Conservation (phyloP, 1,140 invertebrate genomes). For the Camponotus pennsylvanicus region DNA sequence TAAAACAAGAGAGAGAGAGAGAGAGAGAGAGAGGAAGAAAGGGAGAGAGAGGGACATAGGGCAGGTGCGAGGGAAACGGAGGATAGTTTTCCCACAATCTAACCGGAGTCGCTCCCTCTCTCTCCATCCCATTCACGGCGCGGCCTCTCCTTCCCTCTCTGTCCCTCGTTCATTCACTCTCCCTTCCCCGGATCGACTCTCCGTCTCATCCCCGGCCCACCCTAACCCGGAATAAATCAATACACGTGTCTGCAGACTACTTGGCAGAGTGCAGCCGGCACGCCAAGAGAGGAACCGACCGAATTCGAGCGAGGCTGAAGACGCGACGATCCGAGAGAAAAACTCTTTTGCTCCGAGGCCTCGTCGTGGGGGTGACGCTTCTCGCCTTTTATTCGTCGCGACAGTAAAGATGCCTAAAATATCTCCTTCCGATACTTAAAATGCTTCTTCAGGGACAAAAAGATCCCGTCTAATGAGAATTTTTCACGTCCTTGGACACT, state of each 20-base stretch:
- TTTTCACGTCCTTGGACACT: too few relatives aligned
- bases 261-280: conserved; percentile 73
- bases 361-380: background rate
- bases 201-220: conserved; percentile 69
- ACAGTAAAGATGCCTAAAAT: background rate
- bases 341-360: background rate
- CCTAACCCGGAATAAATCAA: conserved; percentile 85
- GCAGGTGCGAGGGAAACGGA: conserved; percentile 43
- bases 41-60: conserved; percentile 13
- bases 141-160: conserved; percentile 34
- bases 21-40: background rate
- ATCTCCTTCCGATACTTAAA: too few relatives aligned
- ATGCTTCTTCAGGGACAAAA: background rate
- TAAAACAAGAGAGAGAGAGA: background rate
- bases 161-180: conserved; percentile 36
- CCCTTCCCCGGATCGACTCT: background rate
- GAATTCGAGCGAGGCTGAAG: conserved; percentile 51
- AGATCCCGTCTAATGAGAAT: too few relatives aligned
- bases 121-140: conserved; percentile 24
- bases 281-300: conserved; percentile 69
- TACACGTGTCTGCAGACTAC: conserved; percentile 85
- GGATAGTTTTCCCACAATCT: conserved; percentile 66
- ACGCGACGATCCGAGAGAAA: conserved; percentile 22
- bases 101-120: conserved; percentile 18
- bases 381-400: background rate